Conservation (phyloP, 1,140 invertebrate genomes). For the Neodiprion virginianus region DNA sequence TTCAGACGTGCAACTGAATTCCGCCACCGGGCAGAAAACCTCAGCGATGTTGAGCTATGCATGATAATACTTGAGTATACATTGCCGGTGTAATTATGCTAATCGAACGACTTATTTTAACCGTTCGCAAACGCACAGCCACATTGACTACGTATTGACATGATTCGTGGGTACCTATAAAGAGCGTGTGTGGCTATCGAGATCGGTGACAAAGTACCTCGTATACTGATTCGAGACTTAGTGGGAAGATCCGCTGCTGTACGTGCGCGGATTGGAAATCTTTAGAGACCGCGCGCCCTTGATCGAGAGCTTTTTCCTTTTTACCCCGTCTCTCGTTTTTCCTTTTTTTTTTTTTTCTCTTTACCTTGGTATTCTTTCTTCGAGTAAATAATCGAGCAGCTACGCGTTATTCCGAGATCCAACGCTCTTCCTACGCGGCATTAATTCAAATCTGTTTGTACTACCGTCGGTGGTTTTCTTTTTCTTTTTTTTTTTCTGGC, state of each 20-base stretch:
- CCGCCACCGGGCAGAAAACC: too few species aligned
- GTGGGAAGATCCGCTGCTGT: too few species aligned
- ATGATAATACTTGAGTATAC: too few species aligned
- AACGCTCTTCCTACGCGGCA: background rate
- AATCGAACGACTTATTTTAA: slow-evolving; percentile 45
- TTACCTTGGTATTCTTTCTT: slow-evolving; percentile 26
- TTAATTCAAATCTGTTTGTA: slow-evolving; percentile 1
- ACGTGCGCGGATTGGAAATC: too few species aligned
- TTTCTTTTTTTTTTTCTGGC: background rate
- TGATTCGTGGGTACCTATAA: slow-evolving; percentile 12
- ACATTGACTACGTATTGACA: slow-evolving; percentile 31
- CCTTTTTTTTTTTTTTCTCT: slow-evolving; percentile 29
- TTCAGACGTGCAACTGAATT: too few species aligned
- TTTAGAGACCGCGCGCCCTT: too few species aligned
- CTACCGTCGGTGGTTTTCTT: background rate
- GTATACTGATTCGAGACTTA: too few species aligned
- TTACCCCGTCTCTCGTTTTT: slow-evolving; percentile 17
- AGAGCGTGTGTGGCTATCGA: too few species aligned
- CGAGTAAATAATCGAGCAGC: slow-evolving; percentile 28
- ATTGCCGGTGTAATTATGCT: slow-evolving; percentile 39
- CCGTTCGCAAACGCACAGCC: slow-evolving; percentile 21
- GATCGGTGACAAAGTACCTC: too few species aligned
- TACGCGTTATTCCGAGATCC: slow-evolving; percentile 22
- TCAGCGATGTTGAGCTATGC: too few species aligned
- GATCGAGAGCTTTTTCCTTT: background rate